Evolutionary conservation across 2,888 invertebrate genomes (phyloP).

Genomic region (Melolontha melolontha): DNA sequence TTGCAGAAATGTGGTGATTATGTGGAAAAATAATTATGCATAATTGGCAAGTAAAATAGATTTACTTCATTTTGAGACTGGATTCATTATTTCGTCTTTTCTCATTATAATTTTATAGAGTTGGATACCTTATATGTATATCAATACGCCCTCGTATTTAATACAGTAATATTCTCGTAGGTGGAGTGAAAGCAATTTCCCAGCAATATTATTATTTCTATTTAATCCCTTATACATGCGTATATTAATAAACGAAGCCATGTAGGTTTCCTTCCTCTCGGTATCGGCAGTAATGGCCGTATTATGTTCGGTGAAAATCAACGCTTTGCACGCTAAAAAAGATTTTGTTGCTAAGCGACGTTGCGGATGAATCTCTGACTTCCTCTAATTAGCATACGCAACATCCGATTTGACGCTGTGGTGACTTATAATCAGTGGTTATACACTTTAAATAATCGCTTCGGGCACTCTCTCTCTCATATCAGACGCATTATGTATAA

Average conservation of each 20-base stretch:
- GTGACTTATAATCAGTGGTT: slow-evolving; percentile 57
- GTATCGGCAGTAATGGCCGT: slow-evolving; percentile 1
- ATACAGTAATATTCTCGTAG: slow-evolving; percentile 8
- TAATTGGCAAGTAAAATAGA: no score
- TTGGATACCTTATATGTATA: no score
- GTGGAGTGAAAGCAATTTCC: slow-evolving; percentile 22
- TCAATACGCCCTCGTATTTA: no score
- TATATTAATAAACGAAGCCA: slow-evolving; percentile 28
- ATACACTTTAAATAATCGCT: slow-evolving; percentile 58
- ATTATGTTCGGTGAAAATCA: slow-evolving; percentile 26
- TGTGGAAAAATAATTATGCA: no score
- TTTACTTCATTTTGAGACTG: no score
- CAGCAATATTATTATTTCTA: slow-evolving; percentile 26
- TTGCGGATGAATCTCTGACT: slow-evolving; percentile 57
- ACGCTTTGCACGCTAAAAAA: slow-evolving; percentile 46
- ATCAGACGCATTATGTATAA: slow-evolving; percentile 23
- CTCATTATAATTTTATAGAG: no score
- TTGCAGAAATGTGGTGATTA: no score
- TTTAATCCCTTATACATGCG: slow-evolving; percentile 25
- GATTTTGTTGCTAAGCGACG: slow-evolving; percentile 58
- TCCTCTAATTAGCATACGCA: slow-evolving; percentile 60
- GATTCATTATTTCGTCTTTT: no score
- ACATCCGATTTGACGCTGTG: slow-evolving; percentile 60
- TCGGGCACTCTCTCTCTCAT: slow-evolving; percentile 37
- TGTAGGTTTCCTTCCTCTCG: slow-evolving; percentile 13